phyloP scores from a whole-genome alignment of 2,888 invertebrate genomes.

The Ligdia adustata region DNA sequence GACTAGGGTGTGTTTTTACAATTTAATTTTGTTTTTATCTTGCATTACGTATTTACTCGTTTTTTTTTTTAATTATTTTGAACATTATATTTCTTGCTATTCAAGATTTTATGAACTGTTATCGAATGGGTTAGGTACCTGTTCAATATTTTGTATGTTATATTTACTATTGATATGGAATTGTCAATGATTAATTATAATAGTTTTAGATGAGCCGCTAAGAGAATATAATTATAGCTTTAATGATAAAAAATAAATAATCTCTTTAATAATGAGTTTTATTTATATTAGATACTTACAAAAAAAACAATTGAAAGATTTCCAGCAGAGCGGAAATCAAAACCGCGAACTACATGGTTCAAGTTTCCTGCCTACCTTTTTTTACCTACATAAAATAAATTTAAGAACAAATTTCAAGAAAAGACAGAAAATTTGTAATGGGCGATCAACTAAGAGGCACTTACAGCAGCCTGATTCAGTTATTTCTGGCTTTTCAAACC shows the following conservation, averaged over 20 bases:
- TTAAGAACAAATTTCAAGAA: no score
- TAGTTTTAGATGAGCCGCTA: constrained; percentile 9
- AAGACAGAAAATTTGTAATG: no score
- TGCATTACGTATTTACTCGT: neutral
- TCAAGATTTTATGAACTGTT: neutral
- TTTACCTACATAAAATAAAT: no score
- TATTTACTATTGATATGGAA: constrained; percentile 27
- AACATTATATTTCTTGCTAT: neutral
- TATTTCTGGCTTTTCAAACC: no score
- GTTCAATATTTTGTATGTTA: neutral
- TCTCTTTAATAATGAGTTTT: neutral
- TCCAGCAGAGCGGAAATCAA: neutral
- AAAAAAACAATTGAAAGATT: neutral
- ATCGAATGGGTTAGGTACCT: neutral
- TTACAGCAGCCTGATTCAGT: no score
- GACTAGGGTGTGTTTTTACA: neutral
- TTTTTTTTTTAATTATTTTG: neutral
- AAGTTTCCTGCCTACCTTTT: no score
- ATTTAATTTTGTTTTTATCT: neutral
- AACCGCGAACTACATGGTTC: neutral
- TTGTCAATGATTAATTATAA: constrained; percentile 9
- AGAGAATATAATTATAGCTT: constrained; percentile 21
- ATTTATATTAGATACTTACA: neutral
- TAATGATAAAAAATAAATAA: constrained; percentile 19
- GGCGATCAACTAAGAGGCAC: no score